These are phyloP conservation scores for Archocentrus centrarchus DNA, from an alignment of 2,113 vertebrate genomes.

Conservation along the genomic window DNA sequence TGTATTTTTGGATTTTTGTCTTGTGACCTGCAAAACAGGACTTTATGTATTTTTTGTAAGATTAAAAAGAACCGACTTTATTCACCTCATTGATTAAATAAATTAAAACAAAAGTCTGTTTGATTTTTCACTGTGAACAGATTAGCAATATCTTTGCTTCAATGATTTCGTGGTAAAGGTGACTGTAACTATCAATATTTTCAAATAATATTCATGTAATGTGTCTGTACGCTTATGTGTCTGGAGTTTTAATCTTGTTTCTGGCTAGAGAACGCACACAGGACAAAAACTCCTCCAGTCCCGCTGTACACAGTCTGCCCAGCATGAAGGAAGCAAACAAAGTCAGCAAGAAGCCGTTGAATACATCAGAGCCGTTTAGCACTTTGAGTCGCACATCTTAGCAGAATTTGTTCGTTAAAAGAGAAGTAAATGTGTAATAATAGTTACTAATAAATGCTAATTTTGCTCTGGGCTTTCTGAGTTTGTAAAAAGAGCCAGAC, in stretches of 20 bases:
- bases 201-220: neutral
- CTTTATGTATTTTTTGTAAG: no score
- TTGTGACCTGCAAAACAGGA: no score
- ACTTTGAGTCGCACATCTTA: neutral
- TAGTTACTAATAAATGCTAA: neutral
- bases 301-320: neutral
- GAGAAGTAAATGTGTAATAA: neutral
- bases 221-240: no score
- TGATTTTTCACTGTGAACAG: neutral
- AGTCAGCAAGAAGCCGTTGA: neutral
- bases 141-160: neutral
- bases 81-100: neutral
- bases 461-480: neutral
- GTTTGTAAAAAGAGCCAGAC: neutral
- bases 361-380: neutral
- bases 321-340: neutral
- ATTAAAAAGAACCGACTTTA: no score
- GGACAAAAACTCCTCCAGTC: neutral
- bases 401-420: neutral
- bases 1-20: no score
- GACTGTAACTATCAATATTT: fast-evolving
- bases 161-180: neutral
- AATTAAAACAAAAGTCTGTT: neutral
- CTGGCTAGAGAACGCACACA: neutral
- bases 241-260: neutral